These are phyloP conservation scores for Benitochromis conjunctus DNA, from an alignment of 2,113 vertebrate species.

Conservation along the genomic window DNA sequence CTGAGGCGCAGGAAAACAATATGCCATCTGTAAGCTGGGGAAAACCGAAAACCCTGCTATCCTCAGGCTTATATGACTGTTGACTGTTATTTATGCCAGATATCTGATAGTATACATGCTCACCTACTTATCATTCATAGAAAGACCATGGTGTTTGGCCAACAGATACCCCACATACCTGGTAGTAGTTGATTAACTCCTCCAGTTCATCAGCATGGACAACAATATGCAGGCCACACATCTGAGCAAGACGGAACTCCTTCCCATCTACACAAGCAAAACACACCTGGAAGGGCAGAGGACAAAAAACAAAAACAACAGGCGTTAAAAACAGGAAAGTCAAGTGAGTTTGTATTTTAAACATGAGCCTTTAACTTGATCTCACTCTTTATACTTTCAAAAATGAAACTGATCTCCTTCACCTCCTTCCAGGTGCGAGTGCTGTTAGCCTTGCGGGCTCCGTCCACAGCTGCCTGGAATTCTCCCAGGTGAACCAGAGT, in stretches of 20 bases:
- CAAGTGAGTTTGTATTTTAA: neutral
- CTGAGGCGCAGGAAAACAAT: neutral
- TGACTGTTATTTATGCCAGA: neutral
- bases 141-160: neutral
- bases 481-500: constrained; percentile 96
- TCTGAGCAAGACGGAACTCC: constrained; percentile 96
- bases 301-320: neutral
- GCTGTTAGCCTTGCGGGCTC: constrained; percentile 97
- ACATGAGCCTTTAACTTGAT: rapidly evolving
- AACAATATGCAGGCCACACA: constrained; percentile 98
- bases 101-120: neutral
- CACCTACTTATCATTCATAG: neutral
- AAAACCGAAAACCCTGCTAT: neutral
- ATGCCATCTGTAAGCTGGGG: neutral
- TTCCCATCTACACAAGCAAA: constrained; percentile 98
- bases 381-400: neutral
- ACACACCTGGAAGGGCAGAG: constrained; percentile 81
- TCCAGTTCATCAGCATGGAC: constrained; percentile 98
- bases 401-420: neutral
- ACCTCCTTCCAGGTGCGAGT: constrained; percentile 99
- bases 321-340: neutral
- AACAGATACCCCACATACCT: constrained; percentile 69
- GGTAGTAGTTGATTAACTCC: constrained; percentile 98
- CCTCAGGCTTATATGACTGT: neutral
- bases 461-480: constrained; percentile 97